These are phyloP conservation scores for Nasonia giraulti DNA, from an alignment of 1,140 invertebrate species.

Conservation along the genomic window DNA sequence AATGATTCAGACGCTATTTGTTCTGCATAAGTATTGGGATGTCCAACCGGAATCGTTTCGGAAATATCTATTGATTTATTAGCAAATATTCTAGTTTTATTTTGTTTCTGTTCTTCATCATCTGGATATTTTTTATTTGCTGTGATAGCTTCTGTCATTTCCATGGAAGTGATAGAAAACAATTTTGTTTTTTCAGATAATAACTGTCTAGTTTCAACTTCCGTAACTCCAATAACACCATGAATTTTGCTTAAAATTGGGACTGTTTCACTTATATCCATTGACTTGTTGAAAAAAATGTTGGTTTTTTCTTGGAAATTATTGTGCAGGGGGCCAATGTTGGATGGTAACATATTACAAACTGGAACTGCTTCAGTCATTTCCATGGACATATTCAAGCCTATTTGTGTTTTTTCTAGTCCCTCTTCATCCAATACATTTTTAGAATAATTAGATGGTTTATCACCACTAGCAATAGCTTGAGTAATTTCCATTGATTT, in stretches of 20 bases:
- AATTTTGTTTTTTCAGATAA: constrained; percentile 23
- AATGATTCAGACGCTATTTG: background rate
- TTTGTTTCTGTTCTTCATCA: background rate
- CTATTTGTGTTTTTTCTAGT: background rate
- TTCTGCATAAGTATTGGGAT: background rate
- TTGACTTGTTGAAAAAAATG: constrained; percentile 3
- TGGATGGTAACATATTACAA: no score
- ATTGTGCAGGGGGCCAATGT: background rate
- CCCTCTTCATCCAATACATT: background rate
- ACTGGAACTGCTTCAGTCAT: no score
- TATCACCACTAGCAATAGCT: background rate
- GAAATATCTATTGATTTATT: constrained; percentile 5
- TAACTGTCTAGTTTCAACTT: background rate
- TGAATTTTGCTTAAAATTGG: background rate
- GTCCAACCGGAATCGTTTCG: background rate
- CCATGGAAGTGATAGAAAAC: constrained; percentile 40
- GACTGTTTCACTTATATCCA: background rate
- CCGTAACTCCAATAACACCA: no score
- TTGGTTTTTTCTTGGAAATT: background rate
- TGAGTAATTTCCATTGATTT: constrained; percentile 33
- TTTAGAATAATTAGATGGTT: background rate
- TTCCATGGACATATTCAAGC: no score
- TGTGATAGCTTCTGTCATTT: constrained; percentile 35
- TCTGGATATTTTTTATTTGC: background rate
- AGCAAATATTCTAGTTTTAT: constrained; percentile 2